Conservation (phyloP, 2,797 vertebrate species). For the Microctenopoma stevenorrisi region DNA sequence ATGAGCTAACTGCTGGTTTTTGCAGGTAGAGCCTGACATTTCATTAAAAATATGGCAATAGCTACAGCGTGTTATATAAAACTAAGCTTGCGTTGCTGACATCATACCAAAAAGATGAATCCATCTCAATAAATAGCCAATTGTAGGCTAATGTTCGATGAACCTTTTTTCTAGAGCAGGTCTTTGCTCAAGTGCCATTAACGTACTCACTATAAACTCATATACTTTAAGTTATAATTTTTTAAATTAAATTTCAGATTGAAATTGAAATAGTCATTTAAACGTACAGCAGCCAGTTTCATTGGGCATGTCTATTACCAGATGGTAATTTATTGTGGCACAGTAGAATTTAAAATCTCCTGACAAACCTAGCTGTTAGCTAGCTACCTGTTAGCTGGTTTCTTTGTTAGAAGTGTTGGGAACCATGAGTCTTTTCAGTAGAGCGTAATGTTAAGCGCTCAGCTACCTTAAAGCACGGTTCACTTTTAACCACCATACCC, state of each 20-base stretch:
- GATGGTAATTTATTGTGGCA: background rate
- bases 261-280: too few species aligned
- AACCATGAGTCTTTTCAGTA: background rate
- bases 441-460: too few species aligned
- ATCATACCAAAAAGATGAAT: background rate
- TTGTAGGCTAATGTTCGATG: background rate
- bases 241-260: too few species aligned
- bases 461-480: background rate
- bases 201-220: background rate
- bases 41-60: background rate
- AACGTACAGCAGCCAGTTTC: background rate
- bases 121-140: background rate
- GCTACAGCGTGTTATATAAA: background rate
- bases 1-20: background rate
- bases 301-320: background rate
- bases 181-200: slow-evolving; percentile 6
- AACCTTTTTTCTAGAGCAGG: background rate
- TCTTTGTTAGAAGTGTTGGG: background rate
- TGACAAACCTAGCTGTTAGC: background rate
- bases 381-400: too few species aligned
- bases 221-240: background rate
- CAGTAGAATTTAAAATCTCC: background rate
- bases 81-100: background rate
- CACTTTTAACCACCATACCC: background rate
- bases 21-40: background rate